Base-by-base conservation (phyloP, 2,113 vertebrate genomes). In the Albula goreensis region DNA sequence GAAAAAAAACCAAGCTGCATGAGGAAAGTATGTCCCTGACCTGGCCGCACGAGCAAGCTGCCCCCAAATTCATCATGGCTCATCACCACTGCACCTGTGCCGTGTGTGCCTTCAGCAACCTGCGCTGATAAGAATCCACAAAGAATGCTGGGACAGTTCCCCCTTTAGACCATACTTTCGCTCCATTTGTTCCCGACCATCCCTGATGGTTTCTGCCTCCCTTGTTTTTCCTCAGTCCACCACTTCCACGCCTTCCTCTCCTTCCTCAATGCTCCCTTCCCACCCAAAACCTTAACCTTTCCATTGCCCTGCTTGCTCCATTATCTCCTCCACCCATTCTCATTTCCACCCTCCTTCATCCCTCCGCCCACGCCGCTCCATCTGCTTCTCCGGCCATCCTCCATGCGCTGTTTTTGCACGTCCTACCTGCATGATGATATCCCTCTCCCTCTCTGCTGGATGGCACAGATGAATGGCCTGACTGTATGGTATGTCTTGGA, bases 21-120 rank as follows among this genome's bases (percentile, higher is more conserved):
- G 77, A 50, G n/a, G 82, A 53, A 52, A 80, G 60, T 63, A 15
- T 82, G 25, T 13, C 50, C 50, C 66, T 77, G 85, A 81, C 80
- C 80, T 78, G 53, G 15, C 25, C 25, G 3, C 50, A 31, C 56
- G n/a, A 74, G 22, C 41, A 12, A 17, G 12, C 52, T 52, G 56
- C 56, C 81, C 56, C 41, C 31, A 49, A 9, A 31, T 51, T 79
- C 82, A 22, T n/a, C n/a, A 63, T 9, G 2, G 63, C 53, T 78
- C 22, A 4, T 77, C 52, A 17, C 51, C 41, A 22, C 49, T 0
- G 56, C 70, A 60, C 66, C 81, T 78, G 81, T 52, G 19, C 52
- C 22, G 53, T 41, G 48, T 5, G 56, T 48, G 78, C 12, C 78
- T 50, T 17, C 49, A n/a, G 15, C 31, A 50, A 19, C 31, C 22